Evolutionary conservation across 2,113 vertebrate species (phyloP).

Genomic region (Beaufortia kweichowensis): DNA sequence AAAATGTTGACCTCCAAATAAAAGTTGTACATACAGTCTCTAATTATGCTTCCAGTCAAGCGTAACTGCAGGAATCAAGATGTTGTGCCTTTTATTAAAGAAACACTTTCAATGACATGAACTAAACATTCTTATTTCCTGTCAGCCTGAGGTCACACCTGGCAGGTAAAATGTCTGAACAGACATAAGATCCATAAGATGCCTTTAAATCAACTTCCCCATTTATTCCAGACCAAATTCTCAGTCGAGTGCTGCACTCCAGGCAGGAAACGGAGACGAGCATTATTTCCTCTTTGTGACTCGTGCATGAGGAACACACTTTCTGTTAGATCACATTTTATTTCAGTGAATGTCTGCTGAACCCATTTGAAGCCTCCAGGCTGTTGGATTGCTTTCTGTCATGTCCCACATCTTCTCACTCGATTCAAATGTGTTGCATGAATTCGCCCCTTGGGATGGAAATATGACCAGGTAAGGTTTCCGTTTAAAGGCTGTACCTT

Average conservation of each 20-base stretch:
- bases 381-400: constrained; percentile 20
- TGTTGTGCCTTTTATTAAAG: neutral
- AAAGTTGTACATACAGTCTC: neutral
- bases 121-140: neutral
- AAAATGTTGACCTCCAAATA: constrained; percentile 4
- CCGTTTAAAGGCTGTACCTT: constrained; percentile 6
- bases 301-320: neutral
- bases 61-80: neutral
- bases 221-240: neutral
- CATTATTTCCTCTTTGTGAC: constrained; percentile 21
- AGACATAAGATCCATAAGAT: neutral
- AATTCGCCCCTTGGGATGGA: constrained; percentile 13
- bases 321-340: neutral
- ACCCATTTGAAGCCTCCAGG: constrained; percentile 18
- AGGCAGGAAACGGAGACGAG: constrained; percentile 12
- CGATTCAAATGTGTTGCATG: constrained; percentile 16
- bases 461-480: constrained; percentile 5
- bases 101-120: neutral
- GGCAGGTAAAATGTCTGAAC: neutral
- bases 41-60: constrained; percentile 12
- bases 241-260: neutral
- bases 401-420: neutral
- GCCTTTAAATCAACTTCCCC: neutral
- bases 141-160: neutral
- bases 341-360: constrained; percentile 14